phyloP scores from a whole-genome alignment of 2,797 vertebrate species.

The Lycodopsis pacificus region DNA sequence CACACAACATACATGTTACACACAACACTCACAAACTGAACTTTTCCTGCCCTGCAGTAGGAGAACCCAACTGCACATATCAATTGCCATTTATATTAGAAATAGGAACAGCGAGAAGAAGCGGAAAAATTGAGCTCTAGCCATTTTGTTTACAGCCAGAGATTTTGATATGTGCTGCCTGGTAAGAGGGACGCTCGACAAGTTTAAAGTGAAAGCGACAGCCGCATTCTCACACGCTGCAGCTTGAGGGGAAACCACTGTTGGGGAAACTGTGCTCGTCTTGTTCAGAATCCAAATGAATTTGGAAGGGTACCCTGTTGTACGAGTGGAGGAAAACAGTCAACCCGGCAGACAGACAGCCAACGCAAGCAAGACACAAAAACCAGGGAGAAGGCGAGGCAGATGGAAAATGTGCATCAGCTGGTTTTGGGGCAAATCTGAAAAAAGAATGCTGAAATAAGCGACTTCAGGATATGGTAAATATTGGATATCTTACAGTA shows the following conservation, averaged over 20 bases:
- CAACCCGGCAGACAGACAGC: constrained; percentile 17
- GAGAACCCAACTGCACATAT: constrained; percentile 45
- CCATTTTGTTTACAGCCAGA: constrained; percentile 72
- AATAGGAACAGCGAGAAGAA: constrained; percentile 5
- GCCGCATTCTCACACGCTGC: constrained; percentile 52
- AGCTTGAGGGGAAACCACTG: constrained; percentile 69
- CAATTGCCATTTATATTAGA: constrained; percentile 44
- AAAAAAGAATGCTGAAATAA: not conserved
- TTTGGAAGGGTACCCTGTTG: constrained; percentile 58
- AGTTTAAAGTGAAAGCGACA: constrained; percentile 77
- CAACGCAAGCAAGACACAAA: constrained; percentile 29
- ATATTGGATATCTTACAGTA: not conserved
- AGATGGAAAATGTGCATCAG: not conserved
- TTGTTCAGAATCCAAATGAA: constrained; percentile 74
- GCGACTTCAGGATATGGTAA: not conserved
- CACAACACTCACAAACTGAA: not conserved
- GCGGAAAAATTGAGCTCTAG: constrained; percentile 38
- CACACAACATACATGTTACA: not conserved
- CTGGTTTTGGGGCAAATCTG: not conserved
- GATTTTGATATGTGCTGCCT: constrained; percentile 63
- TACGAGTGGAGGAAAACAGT: constrained; percentile 40
- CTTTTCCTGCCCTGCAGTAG: constrained; percentile 25
- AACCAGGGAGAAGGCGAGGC: not conserved
- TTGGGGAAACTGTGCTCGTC: constrained; percentile 64
- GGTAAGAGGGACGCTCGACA: constrained; percentile 63